phyloP scores from a whole-genome alignment of 2,888 invertebrate species.

The Synergus gifuensis region DNA sequence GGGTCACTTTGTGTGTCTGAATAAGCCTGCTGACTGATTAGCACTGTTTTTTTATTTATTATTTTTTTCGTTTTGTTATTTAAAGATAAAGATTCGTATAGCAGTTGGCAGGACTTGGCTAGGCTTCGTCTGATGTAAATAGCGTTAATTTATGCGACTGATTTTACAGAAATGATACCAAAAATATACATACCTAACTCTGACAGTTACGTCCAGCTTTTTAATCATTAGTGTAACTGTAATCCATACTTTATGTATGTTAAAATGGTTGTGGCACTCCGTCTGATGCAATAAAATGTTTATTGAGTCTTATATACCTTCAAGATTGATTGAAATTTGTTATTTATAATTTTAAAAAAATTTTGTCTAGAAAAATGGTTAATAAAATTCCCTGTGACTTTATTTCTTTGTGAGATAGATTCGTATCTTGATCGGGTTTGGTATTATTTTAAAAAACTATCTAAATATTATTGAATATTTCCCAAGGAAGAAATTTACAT shows the following conservation, averaged over 20 bases:
- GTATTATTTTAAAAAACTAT: neutral
- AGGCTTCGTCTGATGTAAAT: conserved; percentile 42
- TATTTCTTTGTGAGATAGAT: neutral
- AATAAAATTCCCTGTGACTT: neutral
- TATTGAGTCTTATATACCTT: conserved; percentile 30
- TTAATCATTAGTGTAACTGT: conserved; percentile 32
- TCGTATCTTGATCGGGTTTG: neutral
- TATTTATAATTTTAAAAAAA: neutral
- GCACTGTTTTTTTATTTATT: neutral
- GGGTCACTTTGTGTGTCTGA: conserved; percentile 19
- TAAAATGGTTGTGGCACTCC: conserved; percentile 41
- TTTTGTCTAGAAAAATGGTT: neutral
- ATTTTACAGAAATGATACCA: conserved; percentile 56
- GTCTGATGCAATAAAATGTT: conserved; percentile 33
- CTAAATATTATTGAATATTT: neutral
- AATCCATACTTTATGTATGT: conserved; percentile 19
- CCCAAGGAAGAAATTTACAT: neutral
- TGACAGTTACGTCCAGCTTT: conserved; percentile 39
- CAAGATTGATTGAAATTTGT: neutral
- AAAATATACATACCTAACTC: conserved; percentile 48
- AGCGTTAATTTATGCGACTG: conserved; percentile 49
- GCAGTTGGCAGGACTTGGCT: conserved; percentile 22
- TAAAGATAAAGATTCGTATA: neutral
- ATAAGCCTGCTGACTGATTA: conserved; percentile 38
- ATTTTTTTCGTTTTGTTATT: neutral